These are phyloP conservation scores for Zele albiditarsus DNA, from an alignment of 2,888 invertebrate species.

Conservation along the genomic window DNA sequence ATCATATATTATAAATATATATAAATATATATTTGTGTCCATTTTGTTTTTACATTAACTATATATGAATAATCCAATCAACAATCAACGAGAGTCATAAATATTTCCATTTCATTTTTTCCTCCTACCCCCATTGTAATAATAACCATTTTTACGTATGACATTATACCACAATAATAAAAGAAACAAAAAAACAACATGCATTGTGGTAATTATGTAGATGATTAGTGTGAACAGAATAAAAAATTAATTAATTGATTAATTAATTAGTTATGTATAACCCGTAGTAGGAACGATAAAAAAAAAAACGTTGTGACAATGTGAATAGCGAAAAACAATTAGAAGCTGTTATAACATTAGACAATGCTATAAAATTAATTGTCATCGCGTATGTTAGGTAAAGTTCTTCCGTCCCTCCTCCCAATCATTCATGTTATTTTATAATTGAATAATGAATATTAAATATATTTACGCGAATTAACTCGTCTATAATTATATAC, in stretches of 20 bases:
- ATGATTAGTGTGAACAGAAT: constrained; percentile 41
- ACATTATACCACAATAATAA: constrained; percentile 60
- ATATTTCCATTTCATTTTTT: constrained; percentile 63
- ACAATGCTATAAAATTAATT: constrained; percentile 44
- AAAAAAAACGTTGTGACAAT: constrained; percentile 68
- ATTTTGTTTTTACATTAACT: not conserved
- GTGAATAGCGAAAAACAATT: constrained; percentile 63
- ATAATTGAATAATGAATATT: constrained; percentile 19
- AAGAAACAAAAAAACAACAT: constrained; percentile 35
- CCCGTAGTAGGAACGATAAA: constrained; percentile 61
- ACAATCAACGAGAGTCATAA: constrained; percentile 1
- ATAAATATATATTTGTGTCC: not conserved
- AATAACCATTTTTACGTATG: constrained; percentile 70
- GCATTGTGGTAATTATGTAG: constrained; percentile 52
- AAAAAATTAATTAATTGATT: constrained; percentile 20
- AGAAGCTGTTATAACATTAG: constrained; percentile 49
- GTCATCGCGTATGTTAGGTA: constrained; percentile 46
- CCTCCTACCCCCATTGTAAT: constrained; percentile 57
- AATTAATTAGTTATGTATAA: constrained; percentile 51
- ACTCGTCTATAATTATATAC: not conserved
- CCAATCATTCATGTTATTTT: constrained; percentile 31
- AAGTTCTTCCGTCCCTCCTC: constrained; percentile 55
- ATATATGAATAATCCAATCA: not conserved
- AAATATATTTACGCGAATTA: not conserved
- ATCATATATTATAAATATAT: constrained; percentile 14